Evolutionary conservation across 2,113 vertebrate species (phyloP), one percentile per base, ranked within the genome.

Genomic region (Isichthys henryi): DNA sequence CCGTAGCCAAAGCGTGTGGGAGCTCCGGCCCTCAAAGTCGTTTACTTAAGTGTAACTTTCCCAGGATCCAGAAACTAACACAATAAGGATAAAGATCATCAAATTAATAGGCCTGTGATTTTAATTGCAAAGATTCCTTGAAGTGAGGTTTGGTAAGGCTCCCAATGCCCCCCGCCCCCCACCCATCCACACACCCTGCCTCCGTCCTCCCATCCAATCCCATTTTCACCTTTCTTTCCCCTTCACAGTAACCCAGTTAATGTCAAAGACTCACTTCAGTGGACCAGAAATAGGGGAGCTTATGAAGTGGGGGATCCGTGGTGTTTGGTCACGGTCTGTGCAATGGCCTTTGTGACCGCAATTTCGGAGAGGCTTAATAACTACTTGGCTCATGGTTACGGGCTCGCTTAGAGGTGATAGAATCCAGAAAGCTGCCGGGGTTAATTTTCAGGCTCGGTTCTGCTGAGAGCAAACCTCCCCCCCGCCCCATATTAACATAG

Each of bases 21-120:
- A n/a, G 45, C 19, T 48, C 80, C 80, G n/a, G 21, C 80, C 43
- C 17, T n/a, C 80, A 10, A 48, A 48, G 17, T 46, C 1, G 7
- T 19, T 83, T 9, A 48, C 19, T 83, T 46, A 46, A 31, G 15
- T 23, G 49, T 13, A 50, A 53, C 58, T 94, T 95, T 95, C 92
- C 92, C 93, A 93, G 92, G 92, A 92, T 90, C 80, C 80, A 46
- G 88, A 93, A 92, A 93, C 93, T 93, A 95, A 93, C 93, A 93
- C 88, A 91, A 90, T 66, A 88, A 91, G 92, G 92, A 93, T 91
- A 93, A 58, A 90, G 90, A 92, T 93, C 88, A 48, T 82, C 90
- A 92, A 90, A 91, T 94, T 93, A 94, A 94, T 94, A 93, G 90
- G 91, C 86, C 88, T 90, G 62, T 88, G 88, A 91, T 93, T 77